Conservation (phyloP, 2,888 invertebrate genomes). For the Neelides folsomi region DNA sequence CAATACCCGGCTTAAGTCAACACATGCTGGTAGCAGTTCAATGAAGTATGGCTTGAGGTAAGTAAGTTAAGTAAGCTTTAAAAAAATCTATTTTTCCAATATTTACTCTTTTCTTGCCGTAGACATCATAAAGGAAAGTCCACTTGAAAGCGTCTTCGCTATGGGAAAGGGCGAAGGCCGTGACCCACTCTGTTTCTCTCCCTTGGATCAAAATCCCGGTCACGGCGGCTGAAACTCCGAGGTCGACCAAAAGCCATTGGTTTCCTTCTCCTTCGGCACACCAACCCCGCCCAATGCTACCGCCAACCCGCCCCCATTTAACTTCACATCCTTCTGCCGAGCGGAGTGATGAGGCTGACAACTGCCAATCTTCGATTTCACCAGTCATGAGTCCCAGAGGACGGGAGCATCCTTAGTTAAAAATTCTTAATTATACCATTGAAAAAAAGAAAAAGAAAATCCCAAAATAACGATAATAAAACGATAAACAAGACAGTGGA, state of each 20-base stretch:
- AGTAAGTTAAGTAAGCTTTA: neutral
- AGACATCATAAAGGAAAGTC: conserved; percentile 41
- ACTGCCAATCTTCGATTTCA: conserved; percentile 43
- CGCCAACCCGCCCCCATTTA: conserved; percentile 41
- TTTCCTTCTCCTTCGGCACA: conserved; percentile 43
- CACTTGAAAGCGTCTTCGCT: conserved; percentile 43
- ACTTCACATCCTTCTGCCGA: conserved; percentile 38
- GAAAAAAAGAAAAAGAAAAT: too few species aligned
- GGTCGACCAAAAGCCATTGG: conserved; percentile 42
- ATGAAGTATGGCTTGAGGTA: neutral
- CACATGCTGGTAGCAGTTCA: neutral
- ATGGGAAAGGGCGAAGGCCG: conserved; percentile 41
- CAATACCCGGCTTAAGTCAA: too few species aligned
- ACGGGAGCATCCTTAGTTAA: conserved; percentile 33
- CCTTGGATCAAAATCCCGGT: conserved; percentile 34
- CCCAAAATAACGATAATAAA: too few species aligned
- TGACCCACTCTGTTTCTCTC: conserved; percentile 42
- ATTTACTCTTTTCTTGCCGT: conserved; percentile 41
- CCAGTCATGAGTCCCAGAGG: conserved; percentile 42
- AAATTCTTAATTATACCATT: neutral
- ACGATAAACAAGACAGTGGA: too few species aligned
- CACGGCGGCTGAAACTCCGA: conserved; percentile 42
- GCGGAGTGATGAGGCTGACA: conserved; percentile 42
- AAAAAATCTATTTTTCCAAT: neutral
- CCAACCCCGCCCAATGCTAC: conserved; percentile 41